These are phyloP conservation scores for Salvelinus sp. DNA, from an alignment of 2,113 vertebrate genomes.

Conservation along the genomic window DNA sequence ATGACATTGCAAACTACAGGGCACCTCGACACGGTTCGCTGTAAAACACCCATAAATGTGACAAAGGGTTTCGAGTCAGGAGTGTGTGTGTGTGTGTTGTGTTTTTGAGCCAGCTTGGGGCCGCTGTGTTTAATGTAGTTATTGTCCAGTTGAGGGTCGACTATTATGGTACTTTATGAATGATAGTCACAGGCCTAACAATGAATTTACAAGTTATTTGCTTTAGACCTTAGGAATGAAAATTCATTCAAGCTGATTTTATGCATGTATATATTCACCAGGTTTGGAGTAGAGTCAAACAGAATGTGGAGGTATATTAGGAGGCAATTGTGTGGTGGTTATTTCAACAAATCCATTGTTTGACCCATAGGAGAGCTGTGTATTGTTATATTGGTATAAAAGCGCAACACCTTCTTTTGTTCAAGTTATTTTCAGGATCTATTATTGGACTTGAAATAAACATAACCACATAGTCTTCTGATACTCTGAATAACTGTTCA, in stretches of 20 bases:
- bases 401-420: not conserved
- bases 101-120: not conserved
- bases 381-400: not conserved
- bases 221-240: conserved; percentile 52
- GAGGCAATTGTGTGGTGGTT: conserved; percentile 15
- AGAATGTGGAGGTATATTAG: conserved; percentile 10
- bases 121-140: not conserved
- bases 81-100: not conserved
- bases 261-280: conserved; percentile 52
- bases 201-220: conserved; percentile 55
- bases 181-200: not conserved
- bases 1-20: conserved; percentile 22
- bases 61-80: not conserved
- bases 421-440: too few relatives aligned
- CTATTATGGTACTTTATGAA: not conserved
- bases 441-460: too few relatives aligned
- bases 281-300: conserved; percentile 37
- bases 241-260: conserved; percentile 50
- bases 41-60: not conserved
- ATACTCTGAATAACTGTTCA: too few relatives aligned
- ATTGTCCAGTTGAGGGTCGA: not conserved
- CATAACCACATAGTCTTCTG: not conserved
- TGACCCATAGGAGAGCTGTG: not conserved
- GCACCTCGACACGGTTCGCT: not conserved
- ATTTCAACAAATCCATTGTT: conserved; percentile 11